Conservation (phyloP, 2,113 vertebrate genomes). For the Percina caprodes region DNA sequence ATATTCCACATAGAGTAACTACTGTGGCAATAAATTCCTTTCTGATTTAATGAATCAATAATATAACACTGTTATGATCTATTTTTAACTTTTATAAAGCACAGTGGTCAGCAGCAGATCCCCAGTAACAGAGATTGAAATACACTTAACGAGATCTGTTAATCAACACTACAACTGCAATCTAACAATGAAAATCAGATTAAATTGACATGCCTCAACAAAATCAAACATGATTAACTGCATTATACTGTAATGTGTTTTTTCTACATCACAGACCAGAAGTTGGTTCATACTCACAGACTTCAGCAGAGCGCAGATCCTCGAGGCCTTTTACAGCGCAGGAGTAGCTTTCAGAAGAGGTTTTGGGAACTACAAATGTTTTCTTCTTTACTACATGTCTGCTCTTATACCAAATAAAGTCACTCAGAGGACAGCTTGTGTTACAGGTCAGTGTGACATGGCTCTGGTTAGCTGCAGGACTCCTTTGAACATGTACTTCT, state of each 20-base stretch:
- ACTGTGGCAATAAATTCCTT: too few relatives aligned
- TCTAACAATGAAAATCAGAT: neutral
- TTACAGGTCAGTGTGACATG: neutral
- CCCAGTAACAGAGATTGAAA: too few relatives aligned
- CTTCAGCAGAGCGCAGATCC: constrained; percentile 9
- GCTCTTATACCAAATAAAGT: neutral
- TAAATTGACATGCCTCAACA: neutral
- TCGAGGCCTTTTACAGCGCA: constrained; percentile 17
- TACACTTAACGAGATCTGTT: neutral
- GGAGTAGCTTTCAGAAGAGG: neutral
- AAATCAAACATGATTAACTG: too few relatives aligned
- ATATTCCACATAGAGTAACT: too few relatives aligned
- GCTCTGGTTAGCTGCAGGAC: fast-evolving
- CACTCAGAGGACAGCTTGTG: constrained; percentile 20
- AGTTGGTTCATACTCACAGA: constrained; percentile 27
- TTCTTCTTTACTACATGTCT: neutral
- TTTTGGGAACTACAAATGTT: fast-evolving
- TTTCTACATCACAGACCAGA: neutral
- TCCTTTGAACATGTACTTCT: neutral
- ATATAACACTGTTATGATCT: too few relatives aligned
- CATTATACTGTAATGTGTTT: too few relatives aligned
- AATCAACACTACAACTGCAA: neutral
- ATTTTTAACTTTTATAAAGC: too few relatives aligned
- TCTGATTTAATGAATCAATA: too few relatives aligned
- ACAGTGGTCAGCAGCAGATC: too few relatives aligned